A percentile compares a stretch with the other conserved stretches of the same genome.
Conservation (phyloP, 2,888 invertebrate genomes). For the Lycocerus yunnanus region DNA sequence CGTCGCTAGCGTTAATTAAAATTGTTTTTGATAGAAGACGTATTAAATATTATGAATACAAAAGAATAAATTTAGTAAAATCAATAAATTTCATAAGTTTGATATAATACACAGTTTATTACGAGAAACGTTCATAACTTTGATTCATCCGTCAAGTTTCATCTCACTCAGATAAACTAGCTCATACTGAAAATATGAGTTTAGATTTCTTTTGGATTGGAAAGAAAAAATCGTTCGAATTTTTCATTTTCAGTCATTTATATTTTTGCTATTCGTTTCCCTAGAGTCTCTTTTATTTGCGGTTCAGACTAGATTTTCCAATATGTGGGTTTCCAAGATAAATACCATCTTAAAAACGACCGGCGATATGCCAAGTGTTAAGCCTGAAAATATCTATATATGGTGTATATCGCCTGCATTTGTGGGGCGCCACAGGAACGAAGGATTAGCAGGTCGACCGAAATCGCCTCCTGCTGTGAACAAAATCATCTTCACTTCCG, state of each 20-base stretch:
- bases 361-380: conserved; percentile 29
- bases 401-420: conserved; percentile 20
- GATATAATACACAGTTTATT: conserved; percentile 30
- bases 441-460: conserved; percentile 28
- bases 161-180: conserved; percentile 49
- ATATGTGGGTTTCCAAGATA: conserved; percentile 36
- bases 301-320: conserved; percentile 39
- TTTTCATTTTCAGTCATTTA: conserved; percentile 49
- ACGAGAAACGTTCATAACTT: conserved; percentile 41
- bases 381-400: conserved; percentile 23
- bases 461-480: conserved; percentile 29
- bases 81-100: conserved; percentile 29
- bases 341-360: conserved; percentile 32
- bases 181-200: conserved; percentile 50
- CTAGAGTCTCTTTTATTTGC: conserved; percentile 44
- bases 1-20: background rate
- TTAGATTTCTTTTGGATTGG: conserved; percentile 44
- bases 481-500: conserved; percentile 27
- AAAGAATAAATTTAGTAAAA: conserved; percentile 24
- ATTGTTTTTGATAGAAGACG: background rate
- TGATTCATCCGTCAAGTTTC: conserved; percentile 49
- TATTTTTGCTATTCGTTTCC: conserved; percentile 47
- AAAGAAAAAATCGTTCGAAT: conserved; percentile 48
- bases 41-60: background rate
- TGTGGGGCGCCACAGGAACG: conserved; percentile 19